Base-by-base conservation (phyloP, 2,888 invertebrate species). In the Coleophora deauratella region DNA sequence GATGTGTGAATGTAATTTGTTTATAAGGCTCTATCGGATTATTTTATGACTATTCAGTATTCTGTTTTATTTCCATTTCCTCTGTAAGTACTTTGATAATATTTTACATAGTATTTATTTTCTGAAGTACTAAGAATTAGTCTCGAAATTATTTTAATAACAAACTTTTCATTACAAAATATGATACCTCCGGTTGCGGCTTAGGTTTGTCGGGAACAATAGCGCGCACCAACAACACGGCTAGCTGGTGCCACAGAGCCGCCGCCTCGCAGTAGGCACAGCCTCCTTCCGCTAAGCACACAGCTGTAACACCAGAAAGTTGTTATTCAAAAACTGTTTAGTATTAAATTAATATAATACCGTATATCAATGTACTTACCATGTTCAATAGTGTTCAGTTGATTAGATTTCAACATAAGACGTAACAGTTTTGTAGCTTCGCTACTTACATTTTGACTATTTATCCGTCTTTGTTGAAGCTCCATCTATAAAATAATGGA, bases 211-310 rank as follows among this genome's bases (percentile, higher is more conserved):
- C 88, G 1, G 94, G 94, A 39, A 91, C 92, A 63, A 96, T 88
- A 55, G 93, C 94, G 48, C 92, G 90, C 27, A 96, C 90, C 30
- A 96, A 79, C 55, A 92, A 90, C 40, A 95, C 88, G 9, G 94
- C 92, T 30, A 98, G 79, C 72, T 97, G 98, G 76, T 98, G 97
- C 94, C 98, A 98, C 81, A 97, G 93, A 28, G 97, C 94, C 27
- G 94, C 92, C 42, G 96, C 93, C 69, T 97, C 97, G 77, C 98
- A 99, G 69, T 94, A 95, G 40, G 92, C 90, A 65, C 98, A 99
- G 67, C 97, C 96, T 27, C 80, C 82, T 38, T 79, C 80, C 33
- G 80, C 74, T 15, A 62, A 52, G 47, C 82, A 82, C 0, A 42
- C 41, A 27, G 45, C 45, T 45, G 32, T 7, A 34, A 33, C 35